Evolutionary conservation across 2,797 vertebrate species (phyloP).

Genomic region (Chromis chromis): DNA sequence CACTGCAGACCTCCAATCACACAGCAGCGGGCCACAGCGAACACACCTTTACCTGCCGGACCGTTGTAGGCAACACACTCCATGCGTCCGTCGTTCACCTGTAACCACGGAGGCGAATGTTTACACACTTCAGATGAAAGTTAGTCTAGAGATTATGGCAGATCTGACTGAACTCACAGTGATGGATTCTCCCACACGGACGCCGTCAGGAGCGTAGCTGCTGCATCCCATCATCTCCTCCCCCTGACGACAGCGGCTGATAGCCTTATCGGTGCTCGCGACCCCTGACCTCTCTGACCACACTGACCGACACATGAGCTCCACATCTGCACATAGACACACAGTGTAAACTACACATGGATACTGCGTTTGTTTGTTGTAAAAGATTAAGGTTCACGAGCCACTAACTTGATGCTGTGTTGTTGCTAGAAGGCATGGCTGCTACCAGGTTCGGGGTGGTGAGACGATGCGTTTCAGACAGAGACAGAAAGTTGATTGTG

Average conservation of each 20-base stretch:
- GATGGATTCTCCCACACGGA: constrained; percentile 82
- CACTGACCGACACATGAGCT: constrained; percentile 88
- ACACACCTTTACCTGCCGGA: constrained; percentile 80
- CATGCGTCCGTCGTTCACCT: constrained; percentile 79
- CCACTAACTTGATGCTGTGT: constrained; percentile 71
- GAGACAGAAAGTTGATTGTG: constrained; percentile 78
- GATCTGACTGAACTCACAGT: constrained; percentile 74
- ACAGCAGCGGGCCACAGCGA: constrained; percentile 90
- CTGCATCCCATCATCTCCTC: constrained; percentile 93
- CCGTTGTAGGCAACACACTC: constrained; percentile 84
- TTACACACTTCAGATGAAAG: not conserved
- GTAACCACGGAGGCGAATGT: not conserved
- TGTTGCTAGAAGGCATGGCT: constrained; percentile 72
- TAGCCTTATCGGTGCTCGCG: constrained; percentile 33
- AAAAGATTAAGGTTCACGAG: not conserved
- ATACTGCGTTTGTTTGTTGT: constrained; percentile 1
- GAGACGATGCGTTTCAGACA: constrained; percentile 83
- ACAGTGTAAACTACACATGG: not conserved
- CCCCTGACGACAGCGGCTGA: constrained; percentile 75
- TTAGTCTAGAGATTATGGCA: not conserved
- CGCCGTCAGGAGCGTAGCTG: constrained; percentile 81
- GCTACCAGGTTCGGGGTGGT: constrained; percentile 87
- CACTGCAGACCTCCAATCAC: constrained; percentile 80
- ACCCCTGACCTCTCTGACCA: constrained; percentile 88
- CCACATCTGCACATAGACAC: constrained; percentile 71